A percentile compares a stretch with the other conserved stretches of the same genome.
Conservation (phyloP, 2,797 vertebrate species). For the Rhincodon typus region DNA sequence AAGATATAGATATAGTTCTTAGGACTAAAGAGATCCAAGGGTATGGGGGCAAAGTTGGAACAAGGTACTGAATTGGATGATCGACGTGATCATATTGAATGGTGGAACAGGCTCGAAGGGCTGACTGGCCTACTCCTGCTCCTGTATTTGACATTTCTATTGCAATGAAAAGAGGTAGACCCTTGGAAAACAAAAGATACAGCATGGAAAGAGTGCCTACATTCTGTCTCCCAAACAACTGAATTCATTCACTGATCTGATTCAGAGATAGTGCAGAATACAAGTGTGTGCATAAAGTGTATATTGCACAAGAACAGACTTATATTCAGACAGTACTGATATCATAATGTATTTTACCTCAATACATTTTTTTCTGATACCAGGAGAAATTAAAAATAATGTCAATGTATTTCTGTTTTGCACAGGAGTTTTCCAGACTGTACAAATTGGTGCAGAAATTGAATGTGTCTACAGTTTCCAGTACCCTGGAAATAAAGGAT, state of each 20-base stretch:
- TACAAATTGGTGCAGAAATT: background rate
- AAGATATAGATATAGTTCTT: too few species aligned
- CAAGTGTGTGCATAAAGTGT: background rate
- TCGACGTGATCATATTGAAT: too few species aligned
- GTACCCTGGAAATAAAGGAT: background rate
- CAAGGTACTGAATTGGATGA: too few species aligned
- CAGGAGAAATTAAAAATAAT: background rate
- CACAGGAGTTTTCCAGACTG: background rate
- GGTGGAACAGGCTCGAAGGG: too few species aligned
- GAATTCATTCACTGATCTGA: background rate
- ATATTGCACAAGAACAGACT: background rate
- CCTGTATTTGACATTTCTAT: background rate
- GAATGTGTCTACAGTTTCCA: conserved; percentile 25
- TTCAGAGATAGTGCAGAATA: background rate
- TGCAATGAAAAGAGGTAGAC: background rate
- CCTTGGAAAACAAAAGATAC: background rate
- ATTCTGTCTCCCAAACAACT: background rate
- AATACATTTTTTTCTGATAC: background rate
- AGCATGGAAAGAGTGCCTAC: background rate
- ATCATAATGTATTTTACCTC: background rate
- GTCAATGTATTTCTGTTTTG: background rate
- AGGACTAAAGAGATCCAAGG: too few species aligned
- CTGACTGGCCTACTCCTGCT: too few species aligned
- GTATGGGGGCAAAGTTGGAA: too few species aligned
- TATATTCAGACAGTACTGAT: background rate